phyloP scores from a whole-genome alignment of 2,113 vertebrate genomes.

The Catharus minimus region DNA sequence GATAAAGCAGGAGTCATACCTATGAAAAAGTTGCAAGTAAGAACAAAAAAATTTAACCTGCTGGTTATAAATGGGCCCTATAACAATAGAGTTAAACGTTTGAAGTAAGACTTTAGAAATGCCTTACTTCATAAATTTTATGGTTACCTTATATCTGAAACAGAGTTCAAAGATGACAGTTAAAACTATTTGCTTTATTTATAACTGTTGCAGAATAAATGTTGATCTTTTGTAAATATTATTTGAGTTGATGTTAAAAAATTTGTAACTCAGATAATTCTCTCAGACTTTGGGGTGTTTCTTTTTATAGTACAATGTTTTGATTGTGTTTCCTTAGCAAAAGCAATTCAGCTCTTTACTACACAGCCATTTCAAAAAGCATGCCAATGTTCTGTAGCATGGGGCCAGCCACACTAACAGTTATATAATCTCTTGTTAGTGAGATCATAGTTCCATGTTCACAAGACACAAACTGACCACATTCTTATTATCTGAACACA shows the following conservation, averaged over 20 bases:
- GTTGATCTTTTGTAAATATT: neutral
- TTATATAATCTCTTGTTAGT: neutral
- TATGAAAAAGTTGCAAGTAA: constrained; percentile 25
- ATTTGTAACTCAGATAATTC: neutral
- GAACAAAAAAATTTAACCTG: neutral
- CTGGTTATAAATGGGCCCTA: neutral
- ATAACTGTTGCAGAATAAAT: neutral
- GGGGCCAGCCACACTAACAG: neutral
- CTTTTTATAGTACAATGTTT: constrained; percentile 39
- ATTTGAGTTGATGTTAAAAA: neutral
- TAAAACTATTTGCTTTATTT: neutral
- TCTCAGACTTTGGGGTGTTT: neutral
- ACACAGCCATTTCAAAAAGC: neutral
- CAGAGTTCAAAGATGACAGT: neutral
- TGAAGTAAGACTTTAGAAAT: neutral
- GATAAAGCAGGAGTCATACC: constrained; percentile 74
- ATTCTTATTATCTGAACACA: neutral
- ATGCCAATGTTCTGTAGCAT: neutral
- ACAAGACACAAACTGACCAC: neutral
- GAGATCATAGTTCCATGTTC: neutral
- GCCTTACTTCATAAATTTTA: neutral
- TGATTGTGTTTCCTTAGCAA: constrained; percentile 48
- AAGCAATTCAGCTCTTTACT: constrained; percentile 4
- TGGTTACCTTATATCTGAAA: neutral
- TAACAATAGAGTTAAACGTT: neutral